Conservation (phyloP, 2,113 vertebrate species). For the Ictalurus punctatus region DNA sequence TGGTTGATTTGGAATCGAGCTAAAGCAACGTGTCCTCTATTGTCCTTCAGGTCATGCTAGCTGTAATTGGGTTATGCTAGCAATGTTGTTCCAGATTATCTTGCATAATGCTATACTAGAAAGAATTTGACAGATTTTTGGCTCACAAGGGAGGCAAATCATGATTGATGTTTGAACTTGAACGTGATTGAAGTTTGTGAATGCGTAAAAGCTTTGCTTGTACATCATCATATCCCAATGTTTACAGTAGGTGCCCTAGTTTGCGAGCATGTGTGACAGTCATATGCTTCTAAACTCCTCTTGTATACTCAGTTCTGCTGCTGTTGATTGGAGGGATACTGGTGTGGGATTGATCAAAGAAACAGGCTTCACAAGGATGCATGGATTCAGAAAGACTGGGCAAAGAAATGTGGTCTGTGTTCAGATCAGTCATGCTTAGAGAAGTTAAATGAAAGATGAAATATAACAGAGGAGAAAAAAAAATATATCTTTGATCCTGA, state of each 20-base stretch:
- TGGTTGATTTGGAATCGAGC: slow-evolving; percentile 36
- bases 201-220: not conserved
- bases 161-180: not conserved
- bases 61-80: not conserved
- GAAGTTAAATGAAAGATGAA: not conserved
- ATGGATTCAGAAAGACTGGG: not conserved
- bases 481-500: not conserved
- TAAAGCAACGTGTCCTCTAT: slow-evolving; percentile 42
- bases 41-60: slow-evolving; percentile 4
- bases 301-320: not conserved
- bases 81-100: not conserved
- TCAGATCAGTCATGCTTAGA: not conserved
- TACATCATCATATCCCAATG: not conserved
- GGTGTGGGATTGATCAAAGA: not conserved
- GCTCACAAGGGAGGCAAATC: not conserved
- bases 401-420: not conserved
- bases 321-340: not conserved
- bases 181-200: not conserved
- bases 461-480: not conserved
- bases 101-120: not conserved
- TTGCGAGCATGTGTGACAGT: not conserved
- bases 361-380: not conserved
- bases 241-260: not conserved
- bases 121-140: not conserved
- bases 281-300: not conserved